phyloP scores from a whole-genome alignment of 23 tunicate species.

The Diplosoma virens region DNA sequence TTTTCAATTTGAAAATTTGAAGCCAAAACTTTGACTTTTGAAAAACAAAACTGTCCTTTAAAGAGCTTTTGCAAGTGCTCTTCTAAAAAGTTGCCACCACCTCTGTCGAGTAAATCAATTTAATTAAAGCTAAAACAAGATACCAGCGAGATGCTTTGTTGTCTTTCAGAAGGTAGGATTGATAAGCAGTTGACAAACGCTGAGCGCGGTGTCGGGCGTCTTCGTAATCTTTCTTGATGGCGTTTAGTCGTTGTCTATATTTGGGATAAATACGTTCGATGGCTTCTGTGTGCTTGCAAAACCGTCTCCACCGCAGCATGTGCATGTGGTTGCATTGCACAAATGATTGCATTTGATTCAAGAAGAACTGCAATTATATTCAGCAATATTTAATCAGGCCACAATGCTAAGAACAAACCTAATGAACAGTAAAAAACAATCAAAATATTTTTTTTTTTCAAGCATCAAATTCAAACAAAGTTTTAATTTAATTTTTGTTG shows the following conservation, averaged over 20 bases:
- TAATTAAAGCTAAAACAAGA: not conserved
- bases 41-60: too few species aligned
- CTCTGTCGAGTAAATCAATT: not conserved
- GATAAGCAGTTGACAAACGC: constrained; percentile 59
- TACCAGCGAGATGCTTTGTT: constrained; percentile 40
- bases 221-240: constrained; percentile 52
- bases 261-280: constrained; percentile 61
- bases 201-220: constrained; percentile 60
- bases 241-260: constrained; percentile 48
- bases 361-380: constrained; percentile 42
- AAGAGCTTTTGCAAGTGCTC: too few species aligned
- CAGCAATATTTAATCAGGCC: not conserved
- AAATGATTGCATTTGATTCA: constrained; percentile 64
- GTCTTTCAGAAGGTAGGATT: constrained; percentile 39
- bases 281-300: constrained; percentile 81
- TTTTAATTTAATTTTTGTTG: too few species aligned
- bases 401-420: not conserved
- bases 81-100: not conserved
- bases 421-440: not conserved
- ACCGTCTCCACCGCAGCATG: constrained; percentile 82
- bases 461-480: too few species aligned
- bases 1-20: too few species aligned
- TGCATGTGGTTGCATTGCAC: constrained; percentile 91
- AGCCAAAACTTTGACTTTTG: too few species aligned
- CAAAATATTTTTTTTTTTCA: too few species aligned